Evolutionary conservation across 2,113 vertebrate genomes (phyloP).

Genomic region (Chionomys nivalis): DNA sequence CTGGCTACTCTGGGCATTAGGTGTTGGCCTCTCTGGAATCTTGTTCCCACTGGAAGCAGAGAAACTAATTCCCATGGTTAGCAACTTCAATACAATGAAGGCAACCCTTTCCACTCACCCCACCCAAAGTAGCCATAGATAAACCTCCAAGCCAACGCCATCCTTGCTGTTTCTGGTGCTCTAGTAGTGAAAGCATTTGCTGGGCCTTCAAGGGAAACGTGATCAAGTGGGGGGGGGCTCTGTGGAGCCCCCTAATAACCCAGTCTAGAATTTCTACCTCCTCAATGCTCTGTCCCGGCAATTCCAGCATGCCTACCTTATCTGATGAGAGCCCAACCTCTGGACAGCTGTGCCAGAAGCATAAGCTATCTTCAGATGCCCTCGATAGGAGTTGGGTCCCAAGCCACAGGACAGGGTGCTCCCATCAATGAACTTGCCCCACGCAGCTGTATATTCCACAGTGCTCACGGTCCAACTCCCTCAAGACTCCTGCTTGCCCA

Average conservation of each 20-base stretch:
- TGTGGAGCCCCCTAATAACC: no score
- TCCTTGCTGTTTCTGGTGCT: not conserved
- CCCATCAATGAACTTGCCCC: not conserved
- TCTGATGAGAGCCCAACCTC: not conserved
- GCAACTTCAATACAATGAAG: not conserved
- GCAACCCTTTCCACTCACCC: not conserved
- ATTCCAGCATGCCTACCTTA: not conserved
- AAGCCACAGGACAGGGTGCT: not conserved
- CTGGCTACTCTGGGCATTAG: not conserved
- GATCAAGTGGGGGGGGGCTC: no score
- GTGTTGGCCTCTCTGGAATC: not conserved
- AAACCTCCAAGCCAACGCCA: not conserved
- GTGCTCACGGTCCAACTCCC: not conserved
- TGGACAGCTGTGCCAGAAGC: not conserved
- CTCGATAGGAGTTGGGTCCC: not conserved
- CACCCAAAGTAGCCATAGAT: not conserved
- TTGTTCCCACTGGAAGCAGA: not conserved
- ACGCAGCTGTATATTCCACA: not conserved
- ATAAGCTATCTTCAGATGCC: not conserved
- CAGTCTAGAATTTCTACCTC: not conserved
- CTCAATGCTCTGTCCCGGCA: no score
- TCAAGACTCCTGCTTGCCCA: not conserved
- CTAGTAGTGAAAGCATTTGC: not conserved
- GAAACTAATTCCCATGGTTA: no score
- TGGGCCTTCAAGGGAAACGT: not conserved